phyloP scores from a whole-genome alignment of 2,113 vertebrate species.

The Hemicordylus capensis region DNA sequence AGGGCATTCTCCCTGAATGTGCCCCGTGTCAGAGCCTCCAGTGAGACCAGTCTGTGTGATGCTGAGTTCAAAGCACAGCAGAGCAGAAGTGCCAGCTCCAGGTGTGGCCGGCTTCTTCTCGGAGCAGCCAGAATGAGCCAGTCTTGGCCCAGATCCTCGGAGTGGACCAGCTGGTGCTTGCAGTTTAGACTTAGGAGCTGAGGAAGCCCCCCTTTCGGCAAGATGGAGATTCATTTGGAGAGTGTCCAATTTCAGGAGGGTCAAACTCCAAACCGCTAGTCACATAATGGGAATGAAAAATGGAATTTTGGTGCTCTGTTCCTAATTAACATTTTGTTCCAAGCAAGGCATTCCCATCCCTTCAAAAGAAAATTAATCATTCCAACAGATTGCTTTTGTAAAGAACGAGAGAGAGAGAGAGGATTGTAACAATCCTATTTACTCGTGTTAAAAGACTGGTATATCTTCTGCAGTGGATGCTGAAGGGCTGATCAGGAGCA shows the following conservation, averaged over 20 bases:
- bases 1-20: no score
- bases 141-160: not conserved
- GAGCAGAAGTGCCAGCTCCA: not conserved
- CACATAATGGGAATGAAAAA: conserved; percentile 47
- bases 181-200: not conserved
- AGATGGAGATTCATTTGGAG: not conserved
- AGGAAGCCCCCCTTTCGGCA: not conserved
- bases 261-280: conserved; percentile 31
- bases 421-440: conserved; percentile 20
- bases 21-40: no score
- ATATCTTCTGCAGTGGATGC: conserved; percentile 35
- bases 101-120: rapidly evolving
- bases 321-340: conserved; percentile 62
- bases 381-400: conserved; percentile 33
- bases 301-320: conserved; percentile 61
- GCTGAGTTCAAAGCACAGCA: rapidly evolving
- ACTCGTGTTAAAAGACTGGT: conserved; percentile 17
- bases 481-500: no score
- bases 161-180: rapidly evolving
- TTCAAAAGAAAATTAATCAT: conserved; percentile 60
- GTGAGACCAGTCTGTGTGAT: no score
- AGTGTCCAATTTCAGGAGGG: conserved; percentile 49
- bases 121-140: not conserved
- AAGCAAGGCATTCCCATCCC: conserved; percentile 29
- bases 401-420: conserved; percentile 18